phyloP scores from a whole-genome alignment of 2,113 vertebrate species.

The Hiodon tergisus region DNA sequence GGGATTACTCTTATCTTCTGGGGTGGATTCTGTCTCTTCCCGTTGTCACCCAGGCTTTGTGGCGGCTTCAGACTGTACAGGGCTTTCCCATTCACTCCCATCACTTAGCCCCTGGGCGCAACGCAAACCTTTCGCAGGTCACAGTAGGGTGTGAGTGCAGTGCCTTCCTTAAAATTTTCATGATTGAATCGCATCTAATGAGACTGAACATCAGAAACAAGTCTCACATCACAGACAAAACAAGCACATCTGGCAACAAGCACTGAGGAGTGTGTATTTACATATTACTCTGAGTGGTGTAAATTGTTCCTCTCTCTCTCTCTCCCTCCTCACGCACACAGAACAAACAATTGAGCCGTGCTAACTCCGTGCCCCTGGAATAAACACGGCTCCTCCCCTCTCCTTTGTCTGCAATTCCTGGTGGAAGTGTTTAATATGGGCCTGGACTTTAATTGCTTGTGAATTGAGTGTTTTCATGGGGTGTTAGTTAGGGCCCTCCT shows the following conservation, averaged over 20 bases:
- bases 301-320: not conserved
- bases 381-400: slow-evolving; percentile 18
- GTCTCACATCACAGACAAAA: not conserved
- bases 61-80: not conserved
- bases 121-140: not conserved
- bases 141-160: not conserved
- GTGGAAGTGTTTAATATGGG: slow-evolving; percentile 57
- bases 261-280: slow-evolving; percentile 1
- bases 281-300: not conserved
- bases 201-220: not conserved
- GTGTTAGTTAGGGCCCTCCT: slow-evolving; percentile 72
- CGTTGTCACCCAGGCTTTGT: not conserved
- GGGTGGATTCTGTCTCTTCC: not conserved
- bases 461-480: slow-evolving; percentile 89
- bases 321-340: slow-evolving; percentile 17
- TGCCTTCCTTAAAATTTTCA: slow-evolving; percentile 7
- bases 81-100: not conserved
- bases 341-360: slow-evolving; percentile 13
- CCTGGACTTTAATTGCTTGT: slow-evolving; percentile 82
- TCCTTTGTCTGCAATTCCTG: slow-evolving; percentile 31
- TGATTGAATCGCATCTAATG: slow-evolving; percentile 5
- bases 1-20: not conserved
- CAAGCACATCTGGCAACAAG: slow-evolving; percentile 4
- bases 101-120: not conserved
- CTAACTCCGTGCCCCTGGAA: not conserved